These are phyloP conservation scores for Urocyon cinereoargenteus DNA, from an alignment of 2,797 vertebrate genomes.

Conservation along the genomic window DNA sequence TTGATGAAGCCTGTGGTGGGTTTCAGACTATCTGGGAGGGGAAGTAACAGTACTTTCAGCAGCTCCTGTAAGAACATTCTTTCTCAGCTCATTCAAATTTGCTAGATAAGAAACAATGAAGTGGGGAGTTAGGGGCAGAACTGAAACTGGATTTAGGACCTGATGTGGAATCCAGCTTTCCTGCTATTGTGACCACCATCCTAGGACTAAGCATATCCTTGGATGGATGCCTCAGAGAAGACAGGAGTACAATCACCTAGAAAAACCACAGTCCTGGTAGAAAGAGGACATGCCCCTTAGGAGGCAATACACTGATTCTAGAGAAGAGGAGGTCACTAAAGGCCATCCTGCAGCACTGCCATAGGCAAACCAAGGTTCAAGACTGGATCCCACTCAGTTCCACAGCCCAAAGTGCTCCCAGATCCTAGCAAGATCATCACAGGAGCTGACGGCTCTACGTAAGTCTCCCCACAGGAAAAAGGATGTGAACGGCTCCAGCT, in stretches of 20 bases:
- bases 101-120: not conserved
- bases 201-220: not conserved
- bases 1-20: accelerated
- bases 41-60: not conserved
- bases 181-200: not conserved
- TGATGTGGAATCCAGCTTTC: not conserved
- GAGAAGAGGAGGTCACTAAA: not conserved
- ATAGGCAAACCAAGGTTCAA: not conserved
- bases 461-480: not conserved
- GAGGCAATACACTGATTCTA: not conserved
- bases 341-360: not conserved
- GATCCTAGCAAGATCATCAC: not conserved
- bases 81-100: not conserved
- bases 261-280: not conserved
- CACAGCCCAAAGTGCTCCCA: not conserved
- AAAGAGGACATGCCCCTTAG: not conserved
- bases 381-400: not conserved
- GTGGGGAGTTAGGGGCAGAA: not conserved
- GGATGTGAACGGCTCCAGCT: not conserved
- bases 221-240: not conserved
- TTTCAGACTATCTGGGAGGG: not conserved
- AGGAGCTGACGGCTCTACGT: not conserved
- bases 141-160: not conserved
- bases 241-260: not conserved
- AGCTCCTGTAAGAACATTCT: not conserved